phyloP scores from a whole-genome alignment of 2,888 invertebrate species.

The Sycophila texana region DNA sequence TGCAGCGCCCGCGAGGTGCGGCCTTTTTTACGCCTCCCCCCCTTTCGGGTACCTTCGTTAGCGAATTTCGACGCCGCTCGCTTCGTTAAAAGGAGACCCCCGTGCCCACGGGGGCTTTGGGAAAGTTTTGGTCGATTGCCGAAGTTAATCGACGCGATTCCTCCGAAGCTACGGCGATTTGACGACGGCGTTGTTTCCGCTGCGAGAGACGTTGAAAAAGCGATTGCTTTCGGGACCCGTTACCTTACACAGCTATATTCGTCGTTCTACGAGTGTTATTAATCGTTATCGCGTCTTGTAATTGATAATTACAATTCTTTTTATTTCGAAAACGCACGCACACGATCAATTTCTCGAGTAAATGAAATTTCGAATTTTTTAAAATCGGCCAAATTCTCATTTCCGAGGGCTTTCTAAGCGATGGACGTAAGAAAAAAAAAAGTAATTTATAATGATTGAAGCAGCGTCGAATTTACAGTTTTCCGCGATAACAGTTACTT shows the following conservation, averaged over 20 bases:
- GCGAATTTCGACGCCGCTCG: slow-evolving; percentile 27
- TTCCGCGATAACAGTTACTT: slow-evolving; percentile 51
- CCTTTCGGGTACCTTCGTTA: slow-evolving; percentile 23
- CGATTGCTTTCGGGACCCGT: too few species aligned
- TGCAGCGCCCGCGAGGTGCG: background rate
- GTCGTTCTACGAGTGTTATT: too few species aligned
- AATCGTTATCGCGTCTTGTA: too few species aligned
- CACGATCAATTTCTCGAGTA: background rate
- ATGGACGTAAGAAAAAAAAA: background rate
- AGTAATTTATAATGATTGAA: slow-evolving; percentile 46
- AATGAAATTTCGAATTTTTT: background rate
- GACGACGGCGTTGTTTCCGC: background rate
- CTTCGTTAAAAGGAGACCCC: background rate
- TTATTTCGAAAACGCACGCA: background rate
- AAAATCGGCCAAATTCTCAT: slow-evolving; percentile 4
- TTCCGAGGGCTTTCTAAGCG: background rate
- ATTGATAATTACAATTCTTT: too few species aligned
- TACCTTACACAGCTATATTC: too few species aligned
- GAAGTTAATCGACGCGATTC: background rate
- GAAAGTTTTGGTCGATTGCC: background rate
- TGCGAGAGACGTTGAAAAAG: too few species aligned
- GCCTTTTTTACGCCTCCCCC: background rate
- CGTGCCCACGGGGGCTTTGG: background rate
- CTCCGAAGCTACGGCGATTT: background rate
- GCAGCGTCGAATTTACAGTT: slow-evolving; percentile 37